phyloP scores from a whole-genome alignment of 2,888 invertebrate genomes.

The Anoplius nigerrimus region DNA sequence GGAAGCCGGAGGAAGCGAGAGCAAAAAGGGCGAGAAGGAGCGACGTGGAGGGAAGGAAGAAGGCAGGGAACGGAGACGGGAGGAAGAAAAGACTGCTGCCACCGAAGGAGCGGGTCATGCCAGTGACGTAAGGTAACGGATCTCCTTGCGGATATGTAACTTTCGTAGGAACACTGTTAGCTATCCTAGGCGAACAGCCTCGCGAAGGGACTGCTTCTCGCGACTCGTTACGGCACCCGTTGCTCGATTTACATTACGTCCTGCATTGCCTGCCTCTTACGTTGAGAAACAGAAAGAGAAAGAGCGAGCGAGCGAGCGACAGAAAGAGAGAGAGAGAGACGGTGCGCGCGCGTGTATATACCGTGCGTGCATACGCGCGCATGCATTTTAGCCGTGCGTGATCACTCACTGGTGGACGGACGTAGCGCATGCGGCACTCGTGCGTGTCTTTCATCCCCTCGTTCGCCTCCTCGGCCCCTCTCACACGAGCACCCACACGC shows the following conservation, averaged over 20 bases:
- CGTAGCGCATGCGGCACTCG: too few species aligned
- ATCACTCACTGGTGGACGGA: too few species aligned
- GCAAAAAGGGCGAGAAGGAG: neutral
- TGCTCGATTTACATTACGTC: slow-evolving; percentile 6
- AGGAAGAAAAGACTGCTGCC: neutral
- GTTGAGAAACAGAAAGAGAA: neutral
- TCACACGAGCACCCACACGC: neutral
- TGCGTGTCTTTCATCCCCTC: neutral
- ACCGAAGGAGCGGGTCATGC: slow-evolving; percentile 53
- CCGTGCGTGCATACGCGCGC: too few species aligned
- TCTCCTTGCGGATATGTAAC: slow-evolving; percentile 36
- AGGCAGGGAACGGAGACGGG: neutral
- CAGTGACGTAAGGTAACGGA: slow-evolving; percentile 67
- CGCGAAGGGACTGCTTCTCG: neutral
- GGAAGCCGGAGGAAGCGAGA: slow-evolving; percentile 8
- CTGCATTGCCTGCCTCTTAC: neutral
- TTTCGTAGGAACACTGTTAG: slow-evolving; percentile 6
- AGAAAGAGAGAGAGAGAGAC: too few species aligned
- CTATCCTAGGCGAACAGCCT: too few species aligned
- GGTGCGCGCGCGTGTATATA: too few species aligned
- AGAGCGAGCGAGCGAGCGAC: too few species aligned
- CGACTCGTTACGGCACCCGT: neutral
- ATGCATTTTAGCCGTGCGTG: too few species aligned
- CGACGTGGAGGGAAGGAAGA: neutral
- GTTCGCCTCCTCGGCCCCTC: neutral